Evolutionary conservation across 53 echinoderm and acorn worm genomes (phyloP), one percentile per base, ranked within the genome.

Genomic region (Paracentrotus lividus): DNA sequence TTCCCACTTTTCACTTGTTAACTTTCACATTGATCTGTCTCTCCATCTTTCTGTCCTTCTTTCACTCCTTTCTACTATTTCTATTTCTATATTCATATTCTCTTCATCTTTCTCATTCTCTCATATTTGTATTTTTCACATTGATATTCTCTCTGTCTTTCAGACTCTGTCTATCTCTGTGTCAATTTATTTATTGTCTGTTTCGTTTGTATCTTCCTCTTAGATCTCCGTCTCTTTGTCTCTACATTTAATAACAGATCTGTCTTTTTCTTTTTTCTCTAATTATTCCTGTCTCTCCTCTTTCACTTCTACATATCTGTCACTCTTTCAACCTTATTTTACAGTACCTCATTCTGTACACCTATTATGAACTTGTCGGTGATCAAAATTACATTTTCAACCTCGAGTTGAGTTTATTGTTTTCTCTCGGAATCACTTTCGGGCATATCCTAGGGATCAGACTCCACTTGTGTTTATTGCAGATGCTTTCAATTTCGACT

Each of bases 401-500:
- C 45, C 47, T 8, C 47, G 24, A 34, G 44, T 81, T 45, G n/a
- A 27, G 12, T 81, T 81, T 49, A 81, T 81, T 81, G 26, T 81
- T 23, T n/a, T 81, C 45, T 26, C 81, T 81, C 27, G 27, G 81
- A 81, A 81, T 44, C 81, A 47, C 81, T 81, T 44, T 20, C 44
- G 47, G 26, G 24, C 47, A 23, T 14, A 81, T 81, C 81, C 47
- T 2, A 47, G 44, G 47, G 81, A 81, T 81, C n/a, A 81, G 8
- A 44, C 26, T 23, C n/a, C 24, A 47, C 72, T 47, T 26, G 49
- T 81, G 81, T 81, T 81, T 47, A 81, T 81, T 81, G 47, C 81
- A 77, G 77, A 77, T 47, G 47, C 81, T 81, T 81, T 47, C 81
- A 81, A 81, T 81, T 47, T 81, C 23, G 44, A 47, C 77, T 77